Evolutionary conservation across 2,888 invertebrate genomes (phyloP), one percentile per base, ranked within the genome.

Genomic region (Amphipyra berbera): DNA sequence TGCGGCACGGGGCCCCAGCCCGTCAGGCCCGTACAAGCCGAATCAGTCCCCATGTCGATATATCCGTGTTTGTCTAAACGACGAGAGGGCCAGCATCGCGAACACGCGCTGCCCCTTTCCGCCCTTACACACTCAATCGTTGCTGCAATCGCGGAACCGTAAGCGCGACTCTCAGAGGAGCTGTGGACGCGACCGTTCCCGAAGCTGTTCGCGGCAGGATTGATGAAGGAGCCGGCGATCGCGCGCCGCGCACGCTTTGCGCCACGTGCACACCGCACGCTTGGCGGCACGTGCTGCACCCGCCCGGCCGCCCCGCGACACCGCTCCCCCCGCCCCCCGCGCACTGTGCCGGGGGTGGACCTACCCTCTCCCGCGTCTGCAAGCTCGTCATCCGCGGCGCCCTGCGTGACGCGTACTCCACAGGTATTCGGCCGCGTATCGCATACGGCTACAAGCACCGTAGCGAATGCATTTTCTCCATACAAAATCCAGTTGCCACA

Each of bases 11-110:
- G 42, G 12, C 10, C 40, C 84, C 86, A 90, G 83, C 83, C 86
- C 79, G 87, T 86, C 33, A 48, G 33, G 0, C 60, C 44, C 12
- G 49, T 40, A 7, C 53, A 57, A 2, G 76, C 63, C 1, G 83
- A 74, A 54, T 89, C 82, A 66, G 88, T 85, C 73, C 90, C 93
- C 95, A 96, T 95, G 71, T 95, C 95, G 81, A 95, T 94, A 71
- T 96, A 96, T 4, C 96, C 96, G 90, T 95, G 95, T 52, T 92
- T 93, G 83, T 96, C 96, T 81, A 92, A 78, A 47, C 88, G 88
- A 48, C 76, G 88, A 57, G 79, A 74, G 58, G 88, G 83, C 85
- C 83, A 82, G 81, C 88, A 85, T 77, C 77, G 87, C 80, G 74
- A 56, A 67, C 82, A 72, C 68, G 87, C 90, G 90, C 85, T 91